A percentile compares a stretch with the other conserved stretches of the same genome.
phyloP scores from a whole-genome alignment of 2,888 invertebrate genomes.

The Leucozona laternaria region DNA sequence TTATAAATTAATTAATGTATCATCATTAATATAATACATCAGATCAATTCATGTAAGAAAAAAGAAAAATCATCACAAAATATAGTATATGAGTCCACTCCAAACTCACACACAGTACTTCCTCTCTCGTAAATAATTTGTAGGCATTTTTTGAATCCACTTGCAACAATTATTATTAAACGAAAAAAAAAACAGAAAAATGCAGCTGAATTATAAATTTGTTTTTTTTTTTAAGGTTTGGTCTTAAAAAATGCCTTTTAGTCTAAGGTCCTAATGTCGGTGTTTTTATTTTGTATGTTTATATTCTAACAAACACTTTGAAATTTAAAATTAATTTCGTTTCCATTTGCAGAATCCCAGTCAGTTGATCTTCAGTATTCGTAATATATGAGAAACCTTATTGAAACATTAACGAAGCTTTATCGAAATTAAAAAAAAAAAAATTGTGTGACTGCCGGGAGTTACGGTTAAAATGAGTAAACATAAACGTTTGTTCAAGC shows the following conservation, averaged over 20 bases:
- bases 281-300: not conserved
- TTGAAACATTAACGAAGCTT: no score
- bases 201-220: not conserved
- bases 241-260: not conserved
- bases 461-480: no score
- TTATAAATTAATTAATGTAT: conserved; percentile 26
- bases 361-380: no score
- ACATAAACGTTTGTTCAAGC: no score
- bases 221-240: not conserved
- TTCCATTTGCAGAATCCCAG: no score
- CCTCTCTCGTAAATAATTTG: conserved; percentile 27
- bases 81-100: conserved; percentile 20
- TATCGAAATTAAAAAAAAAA: no score
- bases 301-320: no score
- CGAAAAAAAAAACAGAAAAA: not conserved
- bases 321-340: no score
- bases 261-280: not conserved
- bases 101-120: conserved; percentile 39
- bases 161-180: not conserved
- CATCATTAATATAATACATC: conserved; percentile 37
- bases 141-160: conserved; percentile 13
- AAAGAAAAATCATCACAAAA: conserved; percentile 9
- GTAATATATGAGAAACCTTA: no score
- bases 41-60: conserved; percentile 31
- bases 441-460: no score